These are phyloP conservation scores for Drosophila sulfurigaster DNA, from an alignment of 1,140 invertebrate genomes.

Conservation along the genomic window DNA sequence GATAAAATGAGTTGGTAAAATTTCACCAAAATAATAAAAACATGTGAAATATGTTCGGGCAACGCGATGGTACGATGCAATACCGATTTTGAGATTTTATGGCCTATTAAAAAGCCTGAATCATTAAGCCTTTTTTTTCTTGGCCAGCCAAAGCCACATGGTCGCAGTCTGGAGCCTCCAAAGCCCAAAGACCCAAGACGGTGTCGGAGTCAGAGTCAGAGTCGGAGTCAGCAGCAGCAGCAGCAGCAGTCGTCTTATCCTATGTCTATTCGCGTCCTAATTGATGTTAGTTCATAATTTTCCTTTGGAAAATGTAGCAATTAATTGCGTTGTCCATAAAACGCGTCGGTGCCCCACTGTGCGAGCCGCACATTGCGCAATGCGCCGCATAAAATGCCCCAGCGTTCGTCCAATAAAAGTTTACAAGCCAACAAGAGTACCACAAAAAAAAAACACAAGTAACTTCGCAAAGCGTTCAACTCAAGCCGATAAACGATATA, in stretches of 20 bases:
- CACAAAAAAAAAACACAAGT: slow-evolving; percentile 27
- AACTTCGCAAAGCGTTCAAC: not conserved
- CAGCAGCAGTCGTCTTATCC: not conserved
- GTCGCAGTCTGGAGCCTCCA: not conserved
- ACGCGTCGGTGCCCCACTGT: slow-evolving; percentile 78
- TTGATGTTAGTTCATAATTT: slow-evolving; percentile 84
- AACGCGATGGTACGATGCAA: slow-evolving; percentile 64
- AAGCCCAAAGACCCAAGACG: not conserved
- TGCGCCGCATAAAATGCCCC: slow-evolving; percentile 54
- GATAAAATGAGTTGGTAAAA: slow-evolving; percentile 60
- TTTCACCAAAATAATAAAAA: slow-evolving; percentile 78
- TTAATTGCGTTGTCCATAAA: slow-evolving; percentile 82
- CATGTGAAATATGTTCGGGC: slow-evolving; percentile 80
- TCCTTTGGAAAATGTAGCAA: slow-evolving; percentile 83
- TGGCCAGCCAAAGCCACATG: slow-evolving; percentile 35
- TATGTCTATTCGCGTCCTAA: slow-evolving; percentile 65
- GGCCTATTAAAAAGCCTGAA: slow-evolving; percentile 81
- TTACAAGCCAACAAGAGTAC: slow-evolving; percentile 72
- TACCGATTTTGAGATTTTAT: slow-evolving; percentile 80
- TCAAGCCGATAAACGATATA: slow-evolving; percentile 3
- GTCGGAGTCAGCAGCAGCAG: not conserved
- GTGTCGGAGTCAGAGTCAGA: not conserved
- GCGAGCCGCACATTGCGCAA: slow-evolving; percentile 78
- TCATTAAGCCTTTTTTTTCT: slow-evolving; percentile 75
- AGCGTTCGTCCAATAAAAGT: slow-evolving; percentile 74